A percentile compares a stretch with the other conserved stretches of the same genome.
Conservation (phyloP, 37 sponge, comb jelly and placozoan genomes). For the Halichondria panicea region DNA sequence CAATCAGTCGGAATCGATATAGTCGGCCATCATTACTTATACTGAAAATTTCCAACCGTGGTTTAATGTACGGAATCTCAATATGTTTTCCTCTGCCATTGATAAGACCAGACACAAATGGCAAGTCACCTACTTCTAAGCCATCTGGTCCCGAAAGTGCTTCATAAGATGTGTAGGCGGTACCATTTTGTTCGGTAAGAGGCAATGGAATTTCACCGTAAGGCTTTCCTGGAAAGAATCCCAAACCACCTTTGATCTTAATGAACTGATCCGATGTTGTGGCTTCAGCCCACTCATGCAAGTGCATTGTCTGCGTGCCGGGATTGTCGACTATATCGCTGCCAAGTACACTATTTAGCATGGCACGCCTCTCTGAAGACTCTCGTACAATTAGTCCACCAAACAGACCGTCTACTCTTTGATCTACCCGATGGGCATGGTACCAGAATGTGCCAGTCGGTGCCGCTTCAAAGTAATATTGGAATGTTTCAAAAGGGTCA, state of each 20-base stretch:
- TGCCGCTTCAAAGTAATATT: constrained; percentile 62
- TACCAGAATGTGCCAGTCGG: constrained; percentile 85
- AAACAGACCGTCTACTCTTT: constrained; percentile 78
- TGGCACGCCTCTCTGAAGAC: constrained; percentile 20
- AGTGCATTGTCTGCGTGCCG: constrained; percentile 56
- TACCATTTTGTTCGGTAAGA: constrained; percentile 6
- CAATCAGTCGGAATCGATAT: constrained; percentile 80
- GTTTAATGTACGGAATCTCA: constrained; percentile 23
- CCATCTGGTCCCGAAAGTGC: constrained; percentile 50
- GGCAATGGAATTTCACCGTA: constrained; percentile 19
- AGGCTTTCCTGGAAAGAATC: constrained; percentile 10
- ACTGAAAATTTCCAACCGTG: constrained; percentile 48
- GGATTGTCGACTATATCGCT: constrained; percentile 26
- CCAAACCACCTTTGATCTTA: constrained; percentile 2
- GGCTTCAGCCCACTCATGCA: constrained; percentile 66
- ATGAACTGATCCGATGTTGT: constrained; percentile 23
- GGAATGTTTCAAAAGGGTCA: constrained; percentile 40
- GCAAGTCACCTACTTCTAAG: constrained; percentile 49
- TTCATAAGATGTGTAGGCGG: background rate
- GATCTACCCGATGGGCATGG: constrained; percentile 73
- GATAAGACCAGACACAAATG: constrained; percentile 75
- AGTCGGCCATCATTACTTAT: constrained; percentile 41
- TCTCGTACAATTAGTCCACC: constrained; percentile 75
- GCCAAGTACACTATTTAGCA: background rate
- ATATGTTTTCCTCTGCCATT: constrained; percentile 75